These are phyloP conservation scores for Cybosia mesomella DNA, from an alignment of 2,888 invertebrate genomes.

Conservation along the genomic window DNA sequence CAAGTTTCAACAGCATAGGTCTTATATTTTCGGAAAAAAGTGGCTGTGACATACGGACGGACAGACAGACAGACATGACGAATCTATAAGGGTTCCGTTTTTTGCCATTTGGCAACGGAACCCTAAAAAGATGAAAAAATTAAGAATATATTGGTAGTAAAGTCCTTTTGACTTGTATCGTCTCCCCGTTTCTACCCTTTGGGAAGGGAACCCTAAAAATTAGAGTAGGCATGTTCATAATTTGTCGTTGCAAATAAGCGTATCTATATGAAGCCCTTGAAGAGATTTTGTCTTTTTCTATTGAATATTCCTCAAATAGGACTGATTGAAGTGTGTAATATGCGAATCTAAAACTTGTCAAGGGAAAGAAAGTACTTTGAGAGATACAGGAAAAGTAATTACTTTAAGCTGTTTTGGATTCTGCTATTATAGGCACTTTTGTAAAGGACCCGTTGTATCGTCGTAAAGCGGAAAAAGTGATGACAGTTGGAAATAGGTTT, in stretches of 20 bases:
- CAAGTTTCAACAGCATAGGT: no score
- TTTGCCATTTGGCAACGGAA: no score
- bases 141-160: no score
- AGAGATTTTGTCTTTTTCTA: background rate
- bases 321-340: slow-evolving; percentile 1
- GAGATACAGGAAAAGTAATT: slow-evolving; percentile 40
- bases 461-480: slow-evolving; percentile 18
- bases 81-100: no score
- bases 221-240: no score
- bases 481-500: slow-evolving; percentile 14
- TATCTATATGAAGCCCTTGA: background rate
- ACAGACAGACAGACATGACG: no score
- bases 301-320: background rate
- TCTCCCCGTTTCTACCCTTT: no score
- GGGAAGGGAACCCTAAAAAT: no score
- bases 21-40: no score
- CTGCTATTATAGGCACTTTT: slow-evolving; percentile 31
- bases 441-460: slow-evolving; percentile 27
- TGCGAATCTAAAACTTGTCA: slow-evolving; percentile 20
- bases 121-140: no score
- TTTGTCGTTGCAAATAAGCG: background rate
- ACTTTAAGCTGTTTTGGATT: slow-evolving; percentile 41
- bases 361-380: slow-evolving; percentile 24
- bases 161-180: no score
- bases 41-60: no score